These are phyloP conservation scores for Microtus pennsylvanicus DNA, from an alignment of 2,113 vertebrate species.

Conservation along the genomic window DNA sequence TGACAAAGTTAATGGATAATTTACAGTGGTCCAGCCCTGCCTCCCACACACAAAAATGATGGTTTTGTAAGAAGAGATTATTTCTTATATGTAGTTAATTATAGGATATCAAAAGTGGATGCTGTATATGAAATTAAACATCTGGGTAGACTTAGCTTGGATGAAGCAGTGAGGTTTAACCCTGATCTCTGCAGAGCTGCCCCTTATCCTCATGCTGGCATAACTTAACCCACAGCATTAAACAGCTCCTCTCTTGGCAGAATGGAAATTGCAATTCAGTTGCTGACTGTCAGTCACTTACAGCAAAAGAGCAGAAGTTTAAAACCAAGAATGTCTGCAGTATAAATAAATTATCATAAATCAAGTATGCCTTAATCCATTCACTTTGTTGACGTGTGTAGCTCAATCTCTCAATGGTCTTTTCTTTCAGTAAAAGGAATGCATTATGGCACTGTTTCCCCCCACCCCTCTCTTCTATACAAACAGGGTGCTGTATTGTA, in stretches of 20 bases:
- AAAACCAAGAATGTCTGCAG: conserved; percentile 47
- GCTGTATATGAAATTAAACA: neutral
- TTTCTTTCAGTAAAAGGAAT: conserved; percentile 4
- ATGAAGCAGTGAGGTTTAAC: neutral
- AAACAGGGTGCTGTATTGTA: neutral
- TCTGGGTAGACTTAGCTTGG: neutral
- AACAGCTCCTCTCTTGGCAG: neutral
- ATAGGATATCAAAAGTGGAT: conserved; percentile 37
- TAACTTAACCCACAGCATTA: neutral
- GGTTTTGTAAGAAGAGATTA: conserved; percentile 63
- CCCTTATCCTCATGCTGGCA: neutral
- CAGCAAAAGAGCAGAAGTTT: conserved; percentile 10
- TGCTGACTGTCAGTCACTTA: conserved; percentile 32
- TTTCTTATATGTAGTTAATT: conserved; percentile 63
- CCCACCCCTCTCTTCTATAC: fast-evolving
- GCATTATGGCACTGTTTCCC: neutral
- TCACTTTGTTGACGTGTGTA: conserved; percentile 1
- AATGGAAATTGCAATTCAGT: neutral
- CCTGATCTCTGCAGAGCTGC: neutral
- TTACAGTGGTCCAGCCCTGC: neutral
- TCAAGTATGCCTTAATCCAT: neutral
- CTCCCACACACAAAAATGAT: neutral
- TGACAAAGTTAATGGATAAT: conserved; percentile 59
- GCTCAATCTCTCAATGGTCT: neutral
- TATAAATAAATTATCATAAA: conserved; percentile 32